Percentiles rank a stretch among this genome's conserved stretches.
phyloP scores from a whole-genome alignment of 1,140 invertebrate species.

The Dendrolimus kikuchii region DNA sequence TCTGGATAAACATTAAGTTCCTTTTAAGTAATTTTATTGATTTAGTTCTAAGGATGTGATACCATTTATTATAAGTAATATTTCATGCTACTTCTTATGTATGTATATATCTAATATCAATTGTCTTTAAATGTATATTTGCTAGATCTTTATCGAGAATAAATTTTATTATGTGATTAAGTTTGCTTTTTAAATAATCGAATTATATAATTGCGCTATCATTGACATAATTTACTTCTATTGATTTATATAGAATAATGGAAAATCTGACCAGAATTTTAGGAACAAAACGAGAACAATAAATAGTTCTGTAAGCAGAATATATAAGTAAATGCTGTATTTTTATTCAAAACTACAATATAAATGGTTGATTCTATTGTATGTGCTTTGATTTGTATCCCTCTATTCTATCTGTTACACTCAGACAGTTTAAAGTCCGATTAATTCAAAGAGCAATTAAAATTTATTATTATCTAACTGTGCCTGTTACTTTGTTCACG shows the following conservation, averaged over 20 bases:
- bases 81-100: constrained; percentile 43
- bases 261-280: constrained; percentile 1
- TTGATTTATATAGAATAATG: constrained; percentile 3
- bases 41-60: constrained; percentile 66
- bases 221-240: constrained; percentile 25
- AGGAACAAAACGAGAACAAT: constrained; percentile 42
- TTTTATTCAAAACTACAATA: constrained; percentile 47
- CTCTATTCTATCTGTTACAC: neutral
- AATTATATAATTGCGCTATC: constrained; percentile 32
- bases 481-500: no score
- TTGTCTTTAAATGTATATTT: constrained; percentile 44
- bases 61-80: constrained; percentile 61
- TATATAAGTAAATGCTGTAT: constrained; percentile 23
- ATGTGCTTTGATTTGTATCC: constrained; percentile 19
- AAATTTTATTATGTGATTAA: constrained; percentile 48
- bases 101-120: constrained; percentile 42
- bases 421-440: neutral
- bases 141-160: constrained; percentile 37
- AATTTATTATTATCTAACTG: no score
- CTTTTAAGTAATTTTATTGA: constrained; percentile 59
- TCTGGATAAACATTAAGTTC: constrained; percentile 59
- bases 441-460: neutral
- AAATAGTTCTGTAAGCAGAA: constrained; percentile 44
- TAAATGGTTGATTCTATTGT: constrained; percentile 48
- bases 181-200: constrained; percentile 33